A percentile compares a stretch with the other conserved stretches of the same genome.
Evolutionary conservation across 2,797 vertebrate genomes (phyloP).

Genomic region (Neosalanx taihuensis): DNA sequence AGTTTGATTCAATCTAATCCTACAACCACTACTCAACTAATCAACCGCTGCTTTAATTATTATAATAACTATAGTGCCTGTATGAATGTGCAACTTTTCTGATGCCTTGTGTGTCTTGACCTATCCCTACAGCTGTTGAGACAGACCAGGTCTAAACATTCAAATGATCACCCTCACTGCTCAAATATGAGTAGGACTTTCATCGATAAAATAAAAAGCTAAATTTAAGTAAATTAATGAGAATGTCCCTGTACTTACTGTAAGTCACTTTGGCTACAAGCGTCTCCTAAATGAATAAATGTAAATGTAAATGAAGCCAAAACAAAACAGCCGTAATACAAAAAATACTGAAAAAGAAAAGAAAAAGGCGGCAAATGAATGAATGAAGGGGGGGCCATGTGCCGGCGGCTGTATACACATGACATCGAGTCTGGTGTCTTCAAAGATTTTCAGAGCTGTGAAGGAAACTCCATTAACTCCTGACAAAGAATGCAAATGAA

Average conservation of each 20-base stretch:
- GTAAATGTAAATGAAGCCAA: conserved; percentile 45
- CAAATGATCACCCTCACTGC: not conserved
- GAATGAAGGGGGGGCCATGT: conserved; percentile 84
- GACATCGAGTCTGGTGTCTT: conserved; percentile 98
- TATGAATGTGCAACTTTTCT: too few species aligned
- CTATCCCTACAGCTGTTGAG: not conserved
- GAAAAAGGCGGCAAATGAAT: conserved; percentile 83
- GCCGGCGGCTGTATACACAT: conserved; percentile 99
- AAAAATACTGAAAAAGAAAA: conserved; percentile 58
- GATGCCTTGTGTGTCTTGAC: not conserved
- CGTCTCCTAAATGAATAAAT: too few species aligned
- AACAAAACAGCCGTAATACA: conserved; percentile 57
- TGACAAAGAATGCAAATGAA: conserved; percentile 99
- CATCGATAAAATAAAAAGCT: not conserved
- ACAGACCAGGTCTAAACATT: not conserved
- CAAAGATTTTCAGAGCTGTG: conserved; percentile 98
- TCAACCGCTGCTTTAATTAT: too few species aligned
- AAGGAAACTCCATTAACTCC: conserved; percentile 98
- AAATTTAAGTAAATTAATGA: conserved; percentile 22
- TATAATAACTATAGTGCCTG: too few species aligned
- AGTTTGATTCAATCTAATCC: too few species aligned
- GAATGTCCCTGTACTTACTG: too few species aligned
- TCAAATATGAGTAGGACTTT: not conserved
- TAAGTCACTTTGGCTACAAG: too few species aligned
- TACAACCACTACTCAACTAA: too few species aligned